Conservation (phyloP, 2,797 vertebrate species). For the Neoniphon sammara region DNA sequence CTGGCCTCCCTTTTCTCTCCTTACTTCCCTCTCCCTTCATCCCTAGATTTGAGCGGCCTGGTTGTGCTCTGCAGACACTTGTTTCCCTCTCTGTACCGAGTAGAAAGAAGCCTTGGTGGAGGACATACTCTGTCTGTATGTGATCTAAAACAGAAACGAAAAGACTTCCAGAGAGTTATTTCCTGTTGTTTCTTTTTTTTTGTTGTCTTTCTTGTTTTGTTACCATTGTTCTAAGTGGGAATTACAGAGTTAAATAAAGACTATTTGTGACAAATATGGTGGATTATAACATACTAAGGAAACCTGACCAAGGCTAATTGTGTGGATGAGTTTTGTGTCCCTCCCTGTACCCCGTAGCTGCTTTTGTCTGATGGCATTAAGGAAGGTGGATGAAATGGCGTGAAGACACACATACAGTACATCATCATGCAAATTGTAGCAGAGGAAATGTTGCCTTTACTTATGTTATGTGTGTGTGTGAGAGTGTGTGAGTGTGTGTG, state of each 20-base stretch:
- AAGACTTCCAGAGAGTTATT: conserved; percentile 74
- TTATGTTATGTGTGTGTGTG: conserved; percentile 44
- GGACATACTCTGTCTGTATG: conserved; percentile 68
- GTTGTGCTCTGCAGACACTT: conserved; percentile 60
- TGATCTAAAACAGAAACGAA: conserved; percentile 69
- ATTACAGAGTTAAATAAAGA: conserved; percentile 74
- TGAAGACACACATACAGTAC: conserved; percentile 4
- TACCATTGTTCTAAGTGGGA: conserved; percentile 79
- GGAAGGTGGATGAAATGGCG: conserved; percentile 37
- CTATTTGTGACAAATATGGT: conserved; percentile 73
- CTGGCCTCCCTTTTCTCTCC: conserved; percentile 44
- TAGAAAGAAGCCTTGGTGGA: conserved; percentile 55
- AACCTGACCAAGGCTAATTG: conserved; percentile 57
- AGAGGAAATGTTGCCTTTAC: conserved; percentile 51
- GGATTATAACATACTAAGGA: conserved; percentile 71
- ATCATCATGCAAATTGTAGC: conserved; percentile 44
- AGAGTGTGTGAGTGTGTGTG: no score
- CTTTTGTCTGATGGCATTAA: conserved; percentile 47
- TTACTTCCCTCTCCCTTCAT: conserved; percentile 38
- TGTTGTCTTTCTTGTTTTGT: conserved; percentile 76
- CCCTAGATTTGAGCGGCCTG: conserved; percentile 34
- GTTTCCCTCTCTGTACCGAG: conserved; percentile 25
- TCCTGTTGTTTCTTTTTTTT: conserved; percentile 75
- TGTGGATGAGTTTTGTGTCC: conserved; percentile 70
- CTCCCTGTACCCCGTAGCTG: conserved; percentile 63